These are phyloP conservation scores for Agraylea sexmaculata DNA, from an alignment of 1,140 invertebrate genomes.

Conservation along the genomic window DNA sequence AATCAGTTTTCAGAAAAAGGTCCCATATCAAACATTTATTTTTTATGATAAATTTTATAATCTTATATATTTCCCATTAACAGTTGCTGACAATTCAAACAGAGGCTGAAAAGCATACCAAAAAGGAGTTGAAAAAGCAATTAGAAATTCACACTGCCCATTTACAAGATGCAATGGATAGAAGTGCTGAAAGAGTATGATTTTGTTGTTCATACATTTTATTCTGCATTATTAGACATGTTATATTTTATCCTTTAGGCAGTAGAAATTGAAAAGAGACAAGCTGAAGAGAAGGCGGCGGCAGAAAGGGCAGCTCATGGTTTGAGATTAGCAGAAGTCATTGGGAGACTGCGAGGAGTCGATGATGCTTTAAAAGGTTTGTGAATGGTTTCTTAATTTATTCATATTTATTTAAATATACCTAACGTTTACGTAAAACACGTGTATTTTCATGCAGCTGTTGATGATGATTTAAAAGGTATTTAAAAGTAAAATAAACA, in stretches of 20 bases:
- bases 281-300: slow-evolving; percentile 54
- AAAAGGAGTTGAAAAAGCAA: slow-evolving; percentile 66
- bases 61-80: slow-evolving; percentile 2
- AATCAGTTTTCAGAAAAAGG: slow-evolving; percentile 44
- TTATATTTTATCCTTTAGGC: slow-evolving; percentile 10
- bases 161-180: slow-evolving; percentile 54
- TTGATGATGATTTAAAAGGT: slow-evolving; percentile 21
- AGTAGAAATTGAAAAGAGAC: slow-evolving; percentile 4
- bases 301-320: slow-evolving; percentile 59
- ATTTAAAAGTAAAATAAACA: slow-evolving; percentile 1
- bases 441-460: slow-evolving; percentile 14
- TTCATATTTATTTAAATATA: background rate
- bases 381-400: slow-evolving; percentile 22
- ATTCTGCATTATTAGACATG: background rate
- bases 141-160: slow-evolving; percentile 75
- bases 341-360: slow-evolving; percentile 76
- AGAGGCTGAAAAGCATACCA: slow-evolving; percentile 59
- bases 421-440: background rate
- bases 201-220: slow-evolving; percentile 6
- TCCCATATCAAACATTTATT: slow-evolving; percentile 23
- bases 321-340: slow-evolving; percentile 63
- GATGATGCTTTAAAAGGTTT: slow-evolving; percentile 76
- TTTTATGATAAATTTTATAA: background rate
- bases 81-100: slow-evolving; percentile 36
- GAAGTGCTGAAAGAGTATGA: slow-evolving; percentile 8